Conservation (phyloP, 2,797 vertebrate species). For the Knipowitschia caucasica region DNA sequence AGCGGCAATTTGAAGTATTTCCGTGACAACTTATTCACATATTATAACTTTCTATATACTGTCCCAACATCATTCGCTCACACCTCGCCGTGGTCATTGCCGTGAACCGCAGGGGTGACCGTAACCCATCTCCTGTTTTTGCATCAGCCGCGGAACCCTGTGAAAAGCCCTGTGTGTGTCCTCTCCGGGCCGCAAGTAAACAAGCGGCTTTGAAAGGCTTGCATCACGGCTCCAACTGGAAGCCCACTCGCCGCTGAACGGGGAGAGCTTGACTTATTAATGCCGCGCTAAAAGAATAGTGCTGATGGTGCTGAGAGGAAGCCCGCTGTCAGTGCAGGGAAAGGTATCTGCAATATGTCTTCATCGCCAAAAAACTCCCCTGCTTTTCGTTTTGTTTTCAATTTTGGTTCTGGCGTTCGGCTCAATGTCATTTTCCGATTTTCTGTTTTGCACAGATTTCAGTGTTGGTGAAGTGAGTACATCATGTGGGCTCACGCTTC, state of each 20-base stretch:
- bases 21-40: too few species aligned
- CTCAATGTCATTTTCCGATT: conserved; percentile 20
- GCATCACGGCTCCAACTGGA: conserved; percentile 34
- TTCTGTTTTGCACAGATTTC: conserved; percentile 41
- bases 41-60: too few species aligned
- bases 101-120: conserved; percentile 1
- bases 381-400: neutral
- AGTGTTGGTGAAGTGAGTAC: too few species aligned
- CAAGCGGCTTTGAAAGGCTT: conserved; percentile 51
- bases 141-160: conserved; percentile 21
- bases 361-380: conserved; percentile 31
- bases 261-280: conserved; percentile 47
- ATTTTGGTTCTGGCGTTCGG: conserved; percentile 8
- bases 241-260: conserved; percentile 3
- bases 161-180: conserved; percentile 5
- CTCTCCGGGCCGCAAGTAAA: conserved; percentile 26
- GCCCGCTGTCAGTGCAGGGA: conserved; percentile 37
- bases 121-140: conserved; percentile 32
- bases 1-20: too few species aligned
- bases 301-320: conserved; percentile 38
- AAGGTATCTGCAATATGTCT: conserved; percentile 43
- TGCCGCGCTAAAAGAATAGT: conserved; percentile 35
- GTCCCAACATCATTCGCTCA: too few species aligned
- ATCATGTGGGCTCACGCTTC: too few species aligned
- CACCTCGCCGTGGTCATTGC: conserved; percentile 5